Percentiles rank a stretch among this genome's conserved stretches.
phyloP scores from a whole-genome alignment of 2,888 invertebrate species.

The Perizoma affinitatum region DNA sequence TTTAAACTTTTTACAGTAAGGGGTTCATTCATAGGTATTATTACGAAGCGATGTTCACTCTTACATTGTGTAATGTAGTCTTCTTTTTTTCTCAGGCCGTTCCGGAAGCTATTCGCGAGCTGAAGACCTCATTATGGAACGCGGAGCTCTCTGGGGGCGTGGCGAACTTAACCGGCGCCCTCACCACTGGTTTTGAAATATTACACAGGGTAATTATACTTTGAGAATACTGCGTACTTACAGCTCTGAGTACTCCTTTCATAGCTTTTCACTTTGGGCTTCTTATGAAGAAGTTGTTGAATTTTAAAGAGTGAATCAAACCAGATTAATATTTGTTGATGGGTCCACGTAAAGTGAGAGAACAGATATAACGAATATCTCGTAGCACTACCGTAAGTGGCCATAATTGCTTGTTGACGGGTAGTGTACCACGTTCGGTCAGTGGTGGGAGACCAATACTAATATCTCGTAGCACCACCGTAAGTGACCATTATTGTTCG shows the following conservation, averaged over 20 bases:
- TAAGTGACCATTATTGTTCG: too few relatives aligned
- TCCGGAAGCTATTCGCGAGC: constrained; percentile 91
- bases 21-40: not conserved
- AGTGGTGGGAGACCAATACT: not conserved
- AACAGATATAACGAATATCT: not conserved
- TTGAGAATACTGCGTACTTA: constrained; percentile 19
- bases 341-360: too few relatives aligned
- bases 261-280: constrained; percentile 31
- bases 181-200: constrained; percentile 96
- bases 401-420: too few relatives aligned
- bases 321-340: too few relatives aligned
- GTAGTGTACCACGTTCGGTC: too few relatives aligned
- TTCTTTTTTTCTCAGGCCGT: constrained; percentile 85
- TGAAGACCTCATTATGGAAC: constrained; percentile 90
- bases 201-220: constrained; percentile 88
- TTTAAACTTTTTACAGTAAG: too few relatives aligned
- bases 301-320: constrained; percentile 3
- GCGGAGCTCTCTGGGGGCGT: constrained; percentile 88
- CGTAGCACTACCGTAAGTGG: too few relatives aligned
- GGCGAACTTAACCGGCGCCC: constrained; percentile 95
- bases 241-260: constrained; percentile 19
- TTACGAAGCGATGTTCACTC: constrained; percentile 13
- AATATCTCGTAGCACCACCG: not conserved
- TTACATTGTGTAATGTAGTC: constrained; percentile 15
- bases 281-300: constrained; percentile 21